These are phyloP conservation scores for Fringilla coelebs DNA, from an alignment of 2,797 vertebrate species.

Conservation along the genomic window DNA sequence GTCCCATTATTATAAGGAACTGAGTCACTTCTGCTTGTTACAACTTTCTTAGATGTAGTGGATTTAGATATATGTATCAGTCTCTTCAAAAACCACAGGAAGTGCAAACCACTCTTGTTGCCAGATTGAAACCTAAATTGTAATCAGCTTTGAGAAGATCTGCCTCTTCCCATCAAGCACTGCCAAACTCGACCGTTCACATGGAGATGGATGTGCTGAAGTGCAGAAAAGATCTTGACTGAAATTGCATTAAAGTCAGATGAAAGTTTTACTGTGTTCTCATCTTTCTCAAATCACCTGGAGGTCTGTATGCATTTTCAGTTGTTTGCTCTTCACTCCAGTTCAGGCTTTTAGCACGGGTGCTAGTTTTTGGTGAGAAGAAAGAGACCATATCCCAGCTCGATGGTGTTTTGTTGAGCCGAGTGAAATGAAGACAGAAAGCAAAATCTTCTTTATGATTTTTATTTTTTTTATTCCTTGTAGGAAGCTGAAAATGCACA, in stretches of 20 bases:
- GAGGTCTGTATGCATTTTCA: neutral
- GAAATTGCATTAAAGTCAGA: neutral
- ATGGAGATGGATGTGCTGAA: neutral
- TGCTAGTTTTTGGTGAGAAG: neutral
- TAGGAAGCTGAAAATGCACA: neutral
- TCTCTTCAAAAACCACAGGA: neutral
- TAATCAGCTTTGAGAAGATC: conserved; percentile 8
- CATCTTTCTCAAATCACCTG: neutral
- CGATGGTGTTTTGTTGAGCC: neutral
- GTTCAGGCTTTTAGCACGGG: neutral
- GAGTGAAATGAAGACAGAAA: neutral
- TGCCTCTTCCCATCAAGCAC: neutral
- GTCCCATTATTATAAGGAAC: neutral
- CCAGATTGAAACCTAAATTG: neutral
- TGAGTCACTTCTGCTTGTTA: conserved; percentile 46
- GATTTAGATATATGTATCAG: neutral
- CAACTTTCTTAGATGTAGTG: neutral
- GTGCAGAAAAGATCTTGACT: neutral
- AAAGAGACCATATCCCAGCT: neutral
- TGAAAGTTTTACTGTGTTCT: neutral
- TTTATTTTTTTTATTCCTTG: too few relatives aligned
- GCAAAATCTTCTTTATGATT: neutral
- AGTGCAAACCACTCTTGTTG: neutral
- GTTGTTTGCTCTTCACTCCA: neutral
- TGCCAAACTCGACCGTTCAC: neutral